A percentile compares a stretch with the other conserved stretches of the same genome.
These are phyloP conservation scores for Blomia tropicalis DNA, from an alignment of 2,888 invertebrate genomes.

Conservation along the genomic window DNA sequence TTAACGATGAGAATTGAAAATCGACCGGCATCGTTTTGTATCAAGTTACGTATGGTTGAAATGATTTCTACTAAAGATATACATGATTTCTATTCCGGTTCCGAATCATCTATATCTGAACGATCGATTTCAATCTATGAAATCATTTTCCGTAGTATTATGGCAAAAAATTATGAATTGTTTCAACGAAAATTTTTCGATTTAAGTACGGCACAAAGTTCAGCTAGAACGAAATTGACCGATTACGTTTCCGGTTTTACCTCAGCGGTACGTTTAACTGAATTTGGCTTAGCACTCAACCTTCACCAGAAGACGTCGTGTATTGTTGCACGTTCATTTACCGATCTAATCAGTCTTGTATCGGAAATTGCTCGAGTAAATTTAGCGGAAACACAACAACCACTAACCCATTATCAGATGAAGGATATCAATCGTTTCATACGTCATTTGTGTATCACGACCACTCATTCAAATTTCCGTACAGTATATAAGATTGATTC, in stretches of 20 bases:
- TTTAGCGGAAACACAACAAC: too few relatives aligned
- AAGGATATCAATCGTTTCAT: neutral
- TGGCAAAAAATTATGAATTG: neutral
- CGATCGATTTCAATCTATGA: neutral
- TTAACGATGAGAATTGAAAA: neutral
- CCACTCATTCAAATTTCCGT: neutral
- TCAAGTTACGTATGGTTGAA: neutral
- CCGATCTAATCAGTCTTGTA: neutral
- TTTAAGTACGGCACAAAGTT: neutral
- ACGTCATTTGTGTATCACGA: neutral
- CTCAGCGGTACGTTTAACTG: neutral
- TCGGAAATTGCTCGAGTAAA: neutral
- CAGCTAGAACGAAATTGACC: neutral
- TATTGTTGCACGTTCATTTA: neutral
- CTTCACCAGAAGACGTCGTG: conserved; percentile 5
- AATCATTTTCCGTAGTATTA: neutral
- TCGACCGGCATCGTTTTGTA: neutral
- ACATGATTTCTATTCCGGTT: neutral
- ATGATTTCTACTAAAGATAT: neutral
- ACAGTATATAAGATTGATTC: neutral
- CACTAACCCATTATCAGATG: neutral
- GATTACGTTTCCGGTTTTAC: conserved; percentile 3
- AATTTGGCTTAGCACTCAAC: neutral
- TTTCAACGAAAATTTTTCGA: conserved; percentile 5
- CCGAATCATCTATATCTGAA: neutral